phyloP scores from a whole-genome alignment of 1,140 invertebrate species.

The Aphelenchoides besseyi region DNA sequence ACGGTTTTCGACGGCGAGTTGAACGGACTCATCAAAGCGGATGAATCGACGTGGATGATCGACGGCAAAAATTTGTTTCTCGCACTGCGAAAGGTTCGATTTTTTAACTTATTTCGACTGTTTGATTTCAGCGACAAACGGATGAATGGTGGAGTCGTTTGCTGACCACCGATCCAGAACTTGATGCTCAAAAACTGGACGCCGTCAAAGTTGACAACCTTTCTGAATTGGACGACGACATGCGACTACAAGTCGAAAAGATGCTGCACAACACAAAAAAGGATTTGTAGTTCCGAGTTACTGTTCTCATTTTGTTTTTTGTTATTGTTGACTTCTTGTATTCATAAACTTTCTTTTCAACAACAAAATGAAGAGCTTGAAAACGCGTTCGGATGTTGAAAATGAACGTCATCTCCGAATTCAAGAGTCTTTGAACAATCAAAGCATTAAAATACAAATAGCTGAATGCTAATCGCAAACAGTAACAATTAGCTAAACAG shows the following conservation, averaged over 20 bases:
- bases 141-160: constrained; percentile 97
- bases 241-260: constrained; percentile 91
- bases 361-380: too few relatives aligned
- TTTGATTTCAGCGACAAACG: constrained; percentile 75
- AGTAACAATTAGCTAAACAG: too few relatives aligned
- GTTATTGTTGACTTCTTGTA: too few relatives aligned
- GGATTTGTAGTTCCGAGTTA: too few relatives aligned
- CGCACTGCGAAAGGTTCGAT: constrained; percentile 77
- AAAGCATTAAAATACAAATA: too few relatives aligned
- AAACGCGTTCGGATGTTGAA: too few relatives aligned
- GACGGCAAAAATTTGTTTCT: not conserved
- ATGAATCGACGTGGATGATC: constrained; percentile 69
- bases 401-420: too few relatives aligned
- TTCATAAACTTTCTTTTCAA: too few relatives aligned
- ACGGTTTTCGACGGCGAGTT: constrained; percentile 87
- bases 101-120: not conserved
- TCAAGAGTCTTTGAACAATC: too few relatives aligned
- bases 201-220: constrained; percentile 95
- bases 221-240: constrained; percentile 93
- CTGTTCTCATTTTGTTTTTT: too few relatives aligned
- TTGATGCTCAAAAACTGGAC: constrained; percentile 93
- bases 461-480: too few relatives aligned
- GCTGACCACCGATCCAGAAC: constrained; percentile 84
- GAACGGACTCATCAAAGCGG: constrained; percentile 86
- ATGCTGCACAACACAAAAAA: constrained; percentile 98